These are phyloP conservation scores for Ostrea edulis DNA, from an alignment of 1,140 invertebrate genomes.

Conservation along the genomic window DNA sequence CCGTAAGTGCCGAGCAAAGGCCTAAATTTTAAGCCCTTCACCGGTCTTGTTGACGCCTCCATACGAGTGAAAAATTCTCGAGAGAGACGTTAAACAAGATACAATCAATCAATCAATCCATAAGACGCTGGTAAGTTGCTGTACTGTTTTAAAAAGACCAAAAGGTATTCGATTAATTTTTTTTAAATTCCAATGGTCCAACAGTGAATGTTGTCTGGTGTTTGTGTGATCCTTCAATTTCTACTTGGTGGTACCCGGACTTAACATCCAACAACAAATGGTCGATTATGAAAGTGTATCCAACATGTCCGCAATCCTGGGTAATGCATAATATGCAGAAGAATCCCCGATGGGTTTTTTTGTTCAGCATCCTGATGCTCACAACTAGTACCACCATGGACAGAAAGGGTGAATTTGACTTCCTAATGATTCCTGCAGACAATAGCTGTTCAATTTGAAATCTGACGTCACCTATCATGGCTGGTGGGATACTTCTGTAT, in stretches of 20 bases:
- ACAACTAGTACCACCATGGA: constrained; percentile 29
- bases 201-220: constrained; percentile 42
- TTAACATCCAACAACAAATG: constrained; percentile 67
- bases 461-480: neutral
- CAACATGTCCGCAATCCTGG: constrained; percentile 33
- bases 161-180: constrained; percentile 47
- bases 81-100: no score
- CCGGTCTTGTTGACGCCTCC: no score
- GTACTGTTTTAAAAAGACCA: constrained; percentile 54
- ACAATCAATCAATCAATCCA: no score
- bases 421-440: neutral
- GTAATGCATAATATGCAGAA: constrained; percentile 13
- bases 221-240: constrained; percentile 60
- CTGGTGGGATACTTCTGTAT: neutral
- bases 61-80: no score
- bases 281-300: constrained; percentile 25
- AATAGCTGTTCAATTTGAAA: neutral
- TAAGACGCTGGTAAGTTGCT: constrained; percentile 54
- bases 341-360: constrained; percentile 40
- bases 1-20: no score
- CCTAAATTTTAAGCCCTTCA: no score
- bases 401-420: neutral
- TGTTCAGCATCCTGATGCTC: constrained; percentile 41
- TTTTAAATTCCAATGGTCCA: constrained; percentile 46
- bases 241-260: constrained; percentile 76